These are phyloP conservation scores for Papilio dardanus DNA, from an alignment of 1,140 invertebrate species.

Conservation along the genomic window DNA sequence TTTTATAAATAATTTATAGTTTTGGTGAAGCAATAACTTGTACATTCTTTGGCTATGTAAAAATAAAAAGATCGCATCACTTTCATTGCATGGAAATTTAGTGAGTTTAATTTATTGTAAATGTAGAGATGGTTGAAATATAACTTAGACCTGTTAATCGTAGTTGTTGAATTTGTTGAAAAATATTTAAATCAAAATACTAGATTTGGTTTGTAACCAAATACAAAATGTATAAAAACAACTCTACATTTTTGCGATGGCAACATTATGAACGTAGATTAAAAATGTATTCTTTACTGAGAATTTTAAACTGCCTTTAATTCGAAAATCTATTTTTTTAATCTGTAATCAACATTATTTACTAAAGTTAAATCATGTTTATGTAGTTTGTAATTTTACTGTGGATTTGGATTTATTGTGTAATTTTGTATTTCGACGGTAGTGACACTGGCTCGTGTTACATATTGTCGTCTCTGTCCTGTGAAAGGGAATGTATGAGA, in stretches of 20 bases:
- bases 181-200: neutral
- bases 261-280: neutral
- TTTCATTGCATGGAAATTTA: neutral
- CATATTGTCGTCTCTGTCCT: too few relatives aligned
- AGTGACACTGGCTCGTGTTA: too few relatives aligned
- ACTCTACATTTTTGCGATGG: neutral
- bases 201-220: neutral
- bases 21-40: too few relatives aligned
- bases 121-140: neutral
- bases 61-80: neutral
- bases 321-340: slow-evolving; percentile 15
- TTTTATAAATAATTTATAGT: neutral
- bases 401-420: neutral
- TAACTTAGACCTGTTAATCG: slow-evolving; percentile 7
- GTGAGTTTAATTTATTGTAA: neutral
- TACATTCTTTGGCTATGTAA: too few relatives aligned
- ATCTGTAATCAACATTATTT: slow-evolving; percentile 19
- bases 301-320: slow-evolving; percentile 15
- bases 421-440: neutral
- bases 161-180: slow-evolving; percentile 16
- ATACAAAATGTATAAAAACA: neutral
- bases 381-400: neutral
- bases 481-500: too few relatives aligned
- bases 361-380: slow-evolving; percentile 19
- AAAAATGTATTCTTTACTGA: neutral